A percentile compares a stretch with the other conserved stretches of the same genome.
Evolutionary conservation across 2,888 invertebrate genomes (phyloP).

Genomic region (Minunthozetes semirufus): DNA sequence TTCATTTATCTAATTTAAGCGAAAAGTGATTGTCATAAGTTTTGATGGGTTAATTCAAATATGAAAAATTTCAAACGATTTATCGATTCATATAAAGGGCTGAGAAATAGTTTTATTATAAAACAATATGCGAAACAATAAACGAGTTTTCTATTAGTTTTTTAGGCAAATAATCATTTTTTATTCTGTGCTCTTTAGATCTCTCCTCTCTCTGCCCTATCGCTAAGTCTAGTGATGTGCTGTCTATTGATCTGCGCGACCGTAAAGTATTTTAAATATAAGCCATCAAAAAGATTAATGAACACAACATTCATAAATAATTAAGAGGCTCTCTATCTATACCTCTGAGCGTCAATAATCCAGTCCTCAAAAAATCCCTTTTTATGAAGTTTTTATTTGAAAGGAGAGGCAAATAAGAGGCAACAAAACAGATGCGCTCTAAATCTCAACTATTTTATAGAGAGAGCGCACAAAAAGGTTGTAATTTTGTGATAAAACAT

Average conservation of each 20-base stretch:
- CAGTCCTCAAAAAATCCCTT: background rate
- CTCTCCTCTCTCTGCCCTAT: background rate
- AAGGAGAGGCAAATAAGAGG: slow-evolving; percentile 2
- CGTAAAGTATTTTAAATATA: slow-evolving; percentile 13
- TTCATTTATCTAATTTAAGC: too few relatives aligned
- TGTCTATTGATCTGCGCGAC: background rate
- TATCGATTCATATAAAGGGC: background rate
- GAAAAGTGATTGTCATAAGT: background rate
- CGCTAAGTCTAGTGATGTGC: background rate
- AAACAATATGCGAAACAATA: background rate
- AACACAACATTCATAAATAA: slow-evolving; percentile 16
- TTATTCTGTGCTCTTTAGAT: background rate
- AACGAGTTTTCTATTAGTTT: background rate
- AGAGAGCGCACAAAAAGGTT: background rate
- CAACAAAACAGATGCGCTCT: background rate
- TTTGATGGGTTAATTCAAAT: background rate
- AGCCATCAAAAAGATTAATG: slow-evolving; percentile 3
- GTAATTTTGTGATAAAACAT: background rate
- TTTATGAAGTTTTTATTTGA: slow-evolving; percentile 2
- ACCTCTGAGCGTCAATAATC: slow-evolving; percentile 25
- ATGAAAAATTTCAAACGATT: background rate
- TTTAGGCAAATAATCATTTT: background rate
- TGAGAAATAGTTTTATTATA: background rate
- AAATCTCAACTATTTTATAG: background rate
- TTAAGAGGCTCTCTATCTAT: background rate